A percentile compares a stretch with the other conserved stretches of the same genome.
Conservation (phyloP, 1,140 invertebrate genomes). For the Bombyx mori region ASM3026992v2 NC_085118.1:7400501-7401000, state of each 20-base stretch:
- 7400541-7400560: slow-evolving; percentile 47
- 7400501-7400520: slow-evolving; percentile 49
- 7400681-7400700: no score
- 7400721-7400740: slow-evolving; percentile 15
- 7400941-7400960: slow-evolving; percentile 70
- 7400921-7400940: slow-evolving; percentile 62
- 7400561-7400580: slow-evolving; percentile 55
- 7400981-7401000: slow-evolving; percentile 56
- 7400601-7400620: slow-evolving; percentile 56
- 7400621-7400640: slow-evolving; percentile 15
- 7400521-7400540: slow-evolving; percentile 34
- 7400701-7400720: background rate
- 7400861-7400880: slow-evolving; percentile 71
- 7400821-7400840: slow-evolving; percentile 58
- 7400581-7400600: slow-evolving; percentile 44
- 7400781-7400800: slow-evolving; percentile 63
- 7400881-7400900: slow-evolving; percentile 67
- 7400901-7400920: slow-evolving; percentile 58
- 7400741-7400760: slow-evolving; percentile 36
- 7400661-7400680: slow-evolving; percentile 1
- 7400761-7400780: slow-evolving; percentile 58
- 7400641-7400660: slow-evolving; percentile 5
- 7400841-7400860: slow-evolving; percentile 67
- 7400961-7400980: slow-evolving; percentile 67
- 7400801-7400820: slow-evolving; percentile 62